Evolutionary conservation across 30 jellyfish, hydroid and myxozoan genomes (phyloP).

Genomic region (Turritopsis dohrnii): DNA sequence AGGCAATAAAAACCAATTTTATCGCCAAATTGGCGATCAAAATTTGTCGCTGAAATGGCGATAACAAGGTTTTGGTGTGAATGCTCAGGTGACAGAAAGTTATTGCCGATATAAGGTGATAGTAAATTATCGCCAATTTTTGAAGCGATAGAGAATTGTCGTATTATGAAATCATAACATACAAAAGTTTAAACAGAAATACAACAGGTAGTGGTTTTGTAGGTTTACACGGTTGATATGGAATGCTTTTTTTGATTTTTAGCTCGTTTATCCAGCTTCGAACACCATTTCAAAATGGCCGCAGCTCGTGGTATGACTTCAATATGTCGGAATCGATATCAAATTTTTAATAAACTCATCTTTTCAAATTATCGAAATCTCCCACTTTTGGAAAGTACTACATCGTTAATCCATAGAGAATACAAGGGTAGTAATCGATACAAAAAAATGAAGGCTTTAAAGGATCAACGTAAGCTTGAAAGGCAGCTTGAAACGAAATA

Average conservation of each 20-base stretch:
- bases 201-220: no score
- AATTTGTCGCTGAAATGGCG: no score
- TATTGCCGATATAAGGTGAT: no score
- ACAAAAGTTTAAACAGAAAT: no score
- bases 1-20: no score
- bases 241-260: not conserved
- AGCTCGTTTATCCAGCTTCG: not conserved
- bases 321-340: not conserved
- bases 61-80: no score
- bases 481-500: conserved; percentile 26
- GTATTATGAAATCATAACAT: no score
- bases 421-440: conserved; percentile 86
- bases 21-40: no score
- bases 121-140: no score
- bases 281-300: not conserved
- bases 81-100: no score
- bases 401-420: conserved; percentile 23
- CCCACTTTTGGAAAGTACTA: not conserved
- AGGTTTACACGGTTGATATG: no score
- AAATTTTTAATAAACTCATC: not conserved
- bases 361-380: not conserved
- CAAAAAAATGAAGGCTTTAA: conserved; percentile 46
- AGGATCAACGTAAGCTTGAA: conserved; percentile 31
- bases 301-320: not conserved
- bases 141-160: no score